Evolutionary conservation across 2,797 vertebrate species (phyloP), one percentile per base, ranked within the genome.

Genomic region (Sebastes iracundus): DNA sequence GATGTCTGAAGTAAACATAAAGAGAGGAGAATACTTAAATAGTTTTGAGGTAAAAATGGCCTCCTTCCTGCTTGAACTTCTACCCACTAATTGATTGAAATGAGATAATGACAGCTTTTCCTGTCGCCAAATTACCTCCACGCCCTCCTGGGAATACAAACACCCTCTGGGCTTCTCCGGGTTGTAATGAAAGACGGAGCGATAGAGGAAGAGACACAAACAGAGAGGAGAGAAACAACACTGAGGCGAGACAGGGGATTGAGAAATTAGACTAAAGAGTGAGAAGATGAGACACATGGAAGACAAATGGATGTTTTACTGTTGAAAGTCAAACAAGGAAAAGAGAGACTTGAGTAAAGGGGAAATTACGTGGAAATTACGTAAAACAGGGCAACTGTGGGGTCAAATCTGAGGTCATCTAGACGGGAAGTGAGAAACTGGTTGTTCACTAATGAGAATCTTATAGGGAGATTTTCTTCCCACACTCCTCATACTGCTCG

Each of bases 101-200:
- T 91, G 75, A 93, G 91, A 93, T 94, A 94, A 94, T 93, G 82
- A 91, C 83, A 82, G 80, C 87, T 91, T 92, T 94, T 94, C 94
- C 94, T 93, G 91, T 86, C 49, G 32, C 81, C 76, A 84, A 93
- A 93, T 93, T 83, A 89, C 91, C 62, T 87, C 82, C 7, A 56
- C 80, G 72, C 87, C 85, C 92, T 90, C 90, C 66, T 27, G 90
- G 81, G 89, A 90, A 63, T 71, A 66, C 74, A 91, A 89, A 92
- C 82, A 86, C 79, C 91, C 91, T 79, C 35, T 30, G 81, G 92
- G 77, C 75, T 80, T 76, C 42, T 68, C 25, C 4, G 28, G 63
- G 46, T 62, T 64, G 61, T 84, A 81, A 80, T 62, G 82, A 70
- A 69, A 80, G 78, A n/a, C 20, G 61, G 32, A 53, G 22, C 49